Evolutionary conservation across 2,888 invertebrate genomes (phyloP).

Genomic region (Chouioia cunea): DNA sequence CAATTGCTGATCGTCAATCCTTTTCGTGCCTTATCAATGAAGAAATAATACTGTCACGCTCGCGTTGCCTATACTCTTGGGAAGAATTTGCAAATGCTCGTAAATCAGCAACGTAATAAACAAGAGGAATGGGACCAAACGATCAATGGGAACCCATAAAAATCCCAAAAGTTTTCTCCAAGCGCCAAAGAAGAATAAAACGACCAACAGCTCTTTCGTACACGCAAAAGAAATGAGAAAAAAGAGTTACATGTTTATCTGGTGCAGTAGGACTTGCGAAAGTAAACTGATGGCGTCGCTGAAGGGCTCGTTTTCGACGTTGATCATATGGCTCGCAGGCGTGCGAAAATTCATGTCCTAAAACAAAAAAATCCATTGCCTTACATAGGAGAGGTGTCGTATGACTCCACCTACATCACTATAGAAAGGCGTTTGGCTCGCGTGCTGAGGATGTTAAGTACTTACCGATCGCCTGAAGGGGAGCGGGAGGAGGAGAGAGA

Average conservation of each 20-base stretch:
- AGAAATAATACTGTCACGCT: conserved; percentile 43
- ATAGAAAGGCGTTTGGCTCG: conserved; percentile 27
- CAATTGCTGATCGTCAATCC: conserved; percentile 1
- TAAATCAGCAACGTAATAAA: conserved; percentile 43
- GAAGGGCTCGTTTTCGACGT: conserved; percentile 22
- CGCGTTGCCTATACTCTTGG: too few relatives aligned
- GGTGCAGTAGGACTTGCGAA: conserved; percentile 3
- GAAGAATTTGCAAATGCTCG: conserved; percentile 19
- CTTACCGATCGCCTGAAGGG: conserved; percentile 11
- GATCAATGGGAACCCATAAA: conserved; percentile 21
- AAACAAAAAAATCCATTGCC: not conserved
- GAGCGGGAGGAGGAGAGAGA: conserved; percentile 8
- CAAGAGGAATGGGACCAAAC: conserved; percentile 29
- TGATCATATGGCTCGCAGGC: not conserved
- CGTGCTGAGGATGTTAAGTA: not conserved
- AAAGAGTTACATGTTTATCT: not conserved
- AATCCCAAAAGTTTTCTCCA: not conserved
- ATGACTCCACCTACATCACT: conserved; percentile 33
- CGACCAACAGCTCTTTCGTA: too few relatives aligned
- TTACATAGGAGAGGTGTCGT: conserved; percentile 12
- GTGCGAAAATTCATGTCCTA: not conserved
- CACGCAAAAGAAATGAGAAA: not conserved
- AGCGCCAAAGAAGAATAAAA: conserved; percentile 10
- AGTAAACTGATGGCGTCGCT: not conserved
- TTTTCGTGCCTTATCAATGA: conserved; percentile 41